Base-by-base conservation (phyloP, 2,797 vertebrate genomes). In the Denticeps clupeoides region DNA sequence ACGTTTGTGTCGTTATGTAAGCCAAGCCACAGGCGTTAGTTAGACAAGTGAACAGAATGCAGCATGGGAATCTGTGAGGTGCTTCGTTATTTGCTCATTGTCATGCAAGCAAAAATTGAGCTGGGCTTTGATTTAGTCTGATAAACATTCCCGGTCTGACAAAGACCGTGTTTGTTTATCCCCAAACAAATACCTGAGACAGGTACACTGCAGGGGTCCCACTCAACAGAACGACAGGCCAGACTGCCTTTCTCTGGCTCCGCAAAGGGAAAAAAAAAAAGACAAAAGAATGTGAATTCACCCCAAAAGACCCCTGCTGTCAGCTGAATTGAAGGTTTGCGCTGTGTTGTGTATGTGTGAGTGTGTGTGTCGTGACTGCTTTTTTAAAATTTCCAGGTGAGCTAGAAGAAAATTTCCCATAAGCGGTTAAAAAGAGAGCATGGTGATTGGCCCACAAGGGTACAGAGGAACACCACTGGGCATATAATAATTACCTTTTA, bases 121-220 rank as follows among this genome's bases (percentile, higher is more conserved):
- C 41, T 22, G 32, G 31, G 27, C 64, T 66, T 60, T 68, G 59
- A 64, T 71, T 68, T 32, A 48, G 26, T 48, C 55, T 52, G 62
- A 74, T 71, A 64, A 70, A 59, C 56, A 61, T 56, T 65, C 56
- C 53, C 37, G 29, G 33, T 32, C 29, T 33, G 43, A 67, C 57
- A 71, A 60, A 63, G 53, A 41, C 42, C 3, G 23, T 61, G 59
- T 66, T 65, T 69, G 67, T 71, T 75, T 65, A 67, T 53, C 49
- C 56, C 53, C 56, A 65, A 68, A 69, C 58, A 59, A 64, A 58
- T 62, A 72, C 67, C 63, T 70, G 67, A 64, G 63, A 64, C 62
- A 59, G 58, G 60, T 62, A 33, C 68, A 52, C 59, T 2, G 31
- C 26, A 13, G 53, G 66, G 64, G 62, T 38, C 3, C 35, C 18